Evolutionary conservation across 2,113 vertebrate genomes (phyloP).

Genomic region (Ibidorhyncha struthersii): DNA sequence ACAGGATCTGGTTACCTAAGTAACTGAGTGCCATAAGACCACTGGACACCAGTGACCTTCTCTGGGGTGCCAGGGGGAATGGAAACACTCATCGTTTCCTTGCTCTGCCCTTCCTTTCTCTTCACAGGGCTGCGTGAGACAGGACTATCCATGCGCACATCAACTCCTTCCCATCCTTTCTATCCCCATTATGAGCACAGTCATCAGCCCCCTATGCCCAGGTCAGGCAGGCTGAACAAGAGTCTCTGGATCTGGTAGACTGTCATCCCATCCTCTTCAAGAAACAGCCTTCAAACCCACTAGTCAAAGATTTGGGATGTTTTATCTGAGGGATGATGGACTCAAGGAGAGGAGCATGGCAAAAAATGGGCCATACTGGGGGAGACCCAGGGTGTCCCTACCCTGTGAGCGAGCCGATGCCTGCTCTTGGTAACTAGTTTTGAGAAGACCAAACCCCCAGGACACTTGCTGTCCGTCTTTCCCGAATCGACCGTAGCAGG

Average conservation of each 20-base stretch:
- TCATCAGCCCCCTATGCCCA: background rate
- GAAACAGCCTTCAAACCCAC: rapidly evolving
- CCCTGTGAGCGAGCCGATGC: rapidly evolving
- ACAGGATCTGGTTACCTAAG: background rate
- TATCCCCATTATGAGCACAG: too few relatives aligned
- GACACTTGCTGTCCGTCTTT: background rate
- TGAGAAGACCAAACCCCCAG: background rate
- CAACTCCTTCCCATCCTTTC: background rate
- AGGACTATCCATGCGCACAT: background rate
- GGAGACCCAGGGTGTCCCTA: background rate
- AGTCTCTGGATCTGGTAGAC: background rate
- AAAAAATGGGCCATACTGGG: rapidly evolving
- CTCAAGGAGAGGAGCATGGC: rapidly evolving
- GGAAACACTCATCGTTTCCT: background rate
- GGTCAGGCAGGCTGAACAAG: background rate
- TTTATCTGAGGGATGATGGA: background rate
- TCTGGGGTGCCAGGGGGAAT: rapidly evolving
- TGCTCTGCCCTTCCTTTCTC: background rate
- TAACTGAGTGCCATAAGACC: background rate
- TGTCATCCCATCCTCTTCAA: background rate
- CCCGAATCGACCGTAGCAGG: rapidly evolving
- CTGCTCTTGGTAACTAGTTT: background rate
- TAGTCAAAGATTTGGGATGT: background rate
- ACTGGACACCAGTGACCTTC: background rate
- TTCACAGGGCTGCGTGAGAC: background rate